Conservation (phyloP, 1,140 invertebrate species). For the Eumaeus atala region DNA sequence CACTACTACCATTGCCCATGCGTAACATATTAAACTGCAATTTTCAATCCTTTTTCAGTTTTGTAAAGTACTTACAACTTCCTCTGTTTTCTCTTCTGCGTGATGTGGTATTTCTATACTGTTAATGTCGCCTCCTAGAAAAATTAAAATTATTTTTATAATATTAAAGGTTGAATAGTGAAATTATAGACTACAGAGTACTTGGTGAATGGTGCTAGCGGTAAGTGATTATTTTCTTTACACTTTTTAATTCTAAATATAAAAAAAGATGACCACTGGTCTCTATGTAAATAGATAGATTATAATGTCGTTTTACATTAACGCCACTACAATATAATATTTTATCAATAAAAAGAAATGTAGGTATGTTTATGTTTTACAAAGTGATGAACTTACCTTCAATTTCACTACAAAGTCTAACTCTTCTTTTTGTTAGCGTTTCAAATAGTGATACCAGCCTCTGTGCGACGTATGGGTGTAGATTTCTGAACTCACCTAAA, state of each 20-base stretch:
- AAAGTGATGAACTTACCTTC: slow-evolving; percentile 42
- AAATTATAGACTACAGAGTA: no score
- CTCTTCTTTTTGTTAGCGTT: slow-evolving; percentile 87
- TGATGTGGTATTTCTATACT: slow-evolving; percentile 55
- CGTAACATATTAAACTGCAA: no score
- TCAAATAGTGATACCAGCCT: slow-evolving; percentile 92
- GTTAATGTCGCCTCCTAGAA: slow-evolving; percentile 49
- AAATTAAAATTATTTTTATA: slow-evolving; percentile 2
- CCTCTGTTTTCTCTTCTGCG: slow-evolving; percentile 58
- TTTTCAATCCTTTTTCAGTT: no score
- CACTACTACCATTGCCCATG: no score
- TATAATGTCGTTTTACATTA: not conserved
- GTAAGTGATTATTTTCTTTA: no score
- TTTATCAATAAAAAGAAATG: not conserved
- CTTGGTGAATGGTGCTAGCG: no score
- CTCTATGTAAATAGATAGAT: not conserved
- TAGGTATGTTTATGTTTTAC: no score
- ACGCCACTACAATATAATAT: not conserved
- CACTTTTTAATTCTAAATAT: no score
- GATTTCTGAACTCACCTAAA: slow-evolving; percentile 91
- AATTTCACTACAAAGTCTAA: slow-evolving; percentile 75
- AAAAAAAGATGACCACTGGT: no score
- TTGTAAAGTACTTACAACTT: slow-evolving; percentile 44
- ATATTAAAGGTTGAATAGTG: no score
- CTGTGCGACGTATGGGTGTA: slow-evolving; percentile 98